Evolutionary conservation across 1,140 invertebrate genomes (phyloP), one percentile per base, ranked within the genome.

Genomic region (Proctacanthus coquilletti): DNA sequence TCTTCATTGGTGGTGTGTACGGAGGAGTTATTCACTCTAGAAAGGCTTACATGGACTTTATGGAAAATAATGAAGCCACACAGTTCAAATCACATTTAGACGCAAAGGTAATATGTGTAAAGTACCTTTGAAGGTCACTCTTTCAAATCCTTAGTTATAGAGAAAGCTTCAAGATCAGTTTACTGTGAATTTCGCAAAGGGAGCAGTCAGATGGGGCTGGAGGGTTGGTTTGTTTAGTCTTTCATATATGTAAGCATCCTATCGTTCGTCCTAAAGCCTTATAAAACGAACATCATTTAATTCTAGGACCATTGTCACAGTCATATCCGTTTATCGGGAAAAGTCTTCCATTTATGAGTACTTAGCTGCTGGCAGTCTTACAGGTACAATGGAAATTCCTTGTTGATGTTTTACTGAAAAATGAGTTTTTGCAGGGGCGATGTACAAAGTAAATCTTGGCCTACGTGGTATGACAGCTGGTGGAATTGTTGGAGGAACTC

Each of bases 51-150:
- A 30, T 72, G n/a, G 64, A 72, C 37, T 83, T 84, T 45, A 74
- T 81, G 44, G 68, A 72, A 51, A 75, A 68, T 34, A 84, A 84
- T 63, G 65, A 80, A 61, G 79, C 76, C 6, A 72, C 75, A 19
- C 61, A 63, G 6, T 85, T 79, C 56, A 56, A 58, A 31, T 71
- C 65, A 39, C 74, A 78, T 33, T 54, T 72, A 8, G 65, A 79
- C 42, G 80, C 80, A 3, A 76, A 80, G 61, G 75, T 77, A 15
- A 36, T 35, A 15, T 40, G 40, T 25, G 14, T 2, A 42, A 10
- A 36, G 39, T 37, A 34, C 37, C 5, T 34, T 11, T 2, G 11
- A 23, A 31, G 19, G 1, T 5, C 20, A 21, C 13, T 18, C 13
- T 21, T 27, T n/a, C 30, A 21, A 8, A 25, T 40, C 41, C 38